Percentiles rank a stretch among this genome's conserved stretches.
These are phyloP conservation scores for Parasteatoda tepidariorum DNA, from an alignment of 1,140 invertebrate genomes.

Conservation along the genomic window DNA sequence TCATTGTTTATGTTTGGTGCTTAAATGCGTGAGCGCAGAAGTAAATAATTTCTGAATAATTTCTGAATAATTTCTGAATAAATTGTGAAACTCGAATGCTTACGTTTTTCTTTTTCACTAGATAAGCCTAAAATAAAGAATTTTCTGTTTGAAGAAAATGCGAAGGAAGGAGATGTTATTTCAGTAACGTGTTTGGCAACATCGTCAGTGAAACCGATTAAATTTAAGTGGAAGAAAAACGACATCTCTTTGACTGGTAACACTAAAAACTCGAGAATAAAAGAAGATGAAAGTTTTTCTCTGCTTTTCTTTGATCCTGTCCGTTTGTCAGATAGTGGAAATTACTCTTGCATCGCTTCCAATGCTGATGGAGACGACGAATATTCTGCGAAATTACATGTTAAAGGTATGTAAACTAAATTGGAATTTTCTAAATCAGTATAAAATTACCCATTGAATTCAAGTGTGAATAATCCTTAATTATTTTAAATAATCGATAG, in stretches of 20 bases:
- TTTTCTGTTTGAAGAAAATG: slow-evolving; percentile 41
- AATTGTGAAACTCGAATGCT: no score
- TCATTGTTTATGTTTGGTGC: no score
- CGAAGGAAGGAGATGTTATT: slow-evolving; percentile 49
- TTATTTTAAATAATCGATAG: no score
- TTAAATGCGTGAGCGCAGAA: no score
- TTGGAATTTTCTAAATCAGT: no score
- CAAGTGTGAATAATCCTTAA: no score
- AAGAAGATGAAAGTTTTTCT: slow-evolving; percentile 64
- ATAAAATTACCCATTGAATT: no score
- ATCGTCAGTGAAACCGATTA: neutral
- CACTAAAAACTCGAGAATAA: neutral
- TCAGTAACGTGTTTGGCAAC: slow-evolving; percentile 39
- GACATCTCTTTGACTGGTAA: neutral
- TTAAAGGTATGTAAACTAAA: slow-evolving; percentile 77
- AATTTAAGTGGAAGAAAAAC: slow-evolving; percentile 45
- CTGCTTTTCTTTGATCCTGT: slow-evolving; percentile 82
- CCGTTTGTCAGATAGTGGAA: slow-evolving; percentile 79
- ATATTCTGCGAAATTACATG: slow-evolving; percentile 86
- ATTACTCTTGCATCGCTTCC: slow-evolving; percentile 89
- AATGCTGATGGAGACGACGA: slow-evolving; percentile 92
- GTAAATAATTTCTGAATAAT: no score
- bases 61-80: no score
- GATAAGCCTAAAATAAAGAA: slow-evolving; percentile 42
- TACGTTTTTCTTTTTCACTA: slow-evolving; percentile 3